A percentile compares a stretch with the other conserved stretches of the same genome.
phyloP scores from a whole-genome alignment of 2,888 invertebrate species.

The Petrolisthes cinctipes region DNA sequence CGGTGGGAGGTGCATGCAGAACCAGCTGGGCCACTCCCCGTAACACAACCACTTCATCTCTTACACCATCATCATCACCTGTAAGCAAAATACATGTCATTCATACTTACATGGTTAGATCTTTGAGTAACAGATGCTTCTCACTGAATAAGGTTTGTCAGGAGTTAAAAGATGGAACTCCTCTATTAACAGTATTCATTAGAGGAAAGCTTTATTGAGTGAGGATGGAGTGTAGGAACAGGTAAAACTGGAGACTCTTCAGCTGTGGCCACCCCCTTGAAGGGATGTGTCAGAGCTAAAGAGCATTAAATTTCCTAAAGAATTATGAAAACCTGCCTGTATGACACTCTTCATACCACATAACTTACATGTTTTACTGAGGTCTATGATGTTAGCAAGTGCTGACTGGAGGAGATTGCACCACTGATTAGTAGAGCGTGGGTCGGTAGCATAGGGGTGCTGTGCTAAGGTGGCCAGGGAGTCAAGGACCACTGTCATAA shows the following conservation, averaged over 20 bases:
- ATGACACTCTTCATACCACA: not conserved
- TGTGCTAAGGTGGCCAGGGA: constrained; percentile 69
- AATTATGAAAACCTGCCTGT: not conserved
- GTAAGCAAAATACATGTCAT: not conserved
- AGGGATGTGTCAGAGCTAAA: too few species aligned
- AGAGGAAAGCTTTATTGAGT: too few species aligned
- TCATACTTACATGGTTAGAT: too few species aligned
- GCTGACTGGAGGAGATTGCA: constrained; percentile 86
- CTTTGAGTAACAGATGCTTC: too few species aligned
- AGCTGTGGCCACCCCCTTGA: too few species aligned
- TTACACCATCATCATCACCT: constrained; percentile 70
- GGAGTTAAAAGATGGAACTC: too few species aligned
- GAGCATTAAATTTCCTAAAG: not conserved
- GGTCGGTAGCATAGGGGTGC: constrained; percentile 77
- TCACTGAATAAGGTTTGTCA: too few species aligned
- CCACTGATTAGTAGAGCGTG: constrained; percentile 79
- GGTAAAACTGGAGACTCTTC: too few species aligned
- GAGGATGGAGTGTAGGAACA: too few species aligned
- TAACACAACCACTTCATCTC: constrained; percentile 89
- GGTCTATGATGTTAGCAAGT: constrained; percentile 88
- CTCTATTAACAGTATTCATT: too few species aligned
- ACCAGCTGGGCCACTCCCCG: constrained; percentile 90
- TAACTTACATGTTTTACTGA: constrained; percentile 79
- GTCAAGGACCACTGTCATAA: constrained; percentile 41
- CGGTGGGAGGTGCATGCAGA: constrained; percentile 83